Base-by-base conservation (phyloP, 2,888 invertebrate genomes). In the Lathronympha strigana region DNA sequence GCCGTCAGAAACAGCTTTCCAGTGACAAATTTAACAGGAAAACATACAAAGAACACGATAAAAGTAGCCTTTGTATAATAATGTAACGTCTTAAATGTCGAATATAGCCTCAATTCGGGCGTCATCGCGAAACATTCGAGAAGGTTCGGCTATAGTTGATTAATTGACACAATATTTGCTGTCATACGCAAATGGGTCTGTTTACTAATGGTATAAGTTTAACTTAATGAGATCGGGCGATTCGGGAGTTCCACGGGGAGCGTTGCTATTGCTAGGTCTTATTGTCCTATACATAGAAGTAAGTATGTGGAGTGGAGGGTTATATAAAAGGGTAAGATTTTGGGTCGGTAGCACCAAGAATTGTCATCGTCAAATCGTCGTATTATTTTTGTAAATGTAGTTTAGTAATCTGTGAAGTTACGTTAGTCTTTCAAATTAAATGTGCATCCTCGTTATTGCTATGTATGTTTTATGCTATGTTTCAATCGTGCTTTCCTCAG, bases 141-240 rank as follows among this genome's bases (percentile, higher is more conserved):
- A 38, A 31, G 15, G 28, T 49, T 66, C 66, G 47, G 61, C 19
- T 17, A 61, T 66, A 60, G 43, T 38, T 53, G 53, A 66, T 61
- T 66, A 66, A 66, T 66, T 54, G 66, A 40, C 54, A 38, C 54
- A 60, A 58, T 53, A 64, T 64, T 64, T 45, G 50, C 60, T 61
- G 61, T 66, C 60, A 61, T 53, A 53, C 53, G 28, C 66, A 66
- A 66, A 61, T 61, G 53, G 47, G 60, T 40, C 43, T 60, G 47
- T 47, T 61, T 64, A 49, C 55, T 63, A 57, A 63, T 63, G 49
- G 51, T 51, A 36, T 19, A 57, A 45, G 43, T 58, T 58, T 51
- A 58, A 60, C 58, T 43, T 51, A 51, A 58, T 58, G 21, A 23
- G 54, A 55, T 63, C 47, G 36, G 47, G 28, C 36, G 54, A 47